Percentiles rank a stretch among this genome's conserved stretches.
Conservation (phyloP, 1,140 invertebrate species). For the Chelonus insularis region DNA sequence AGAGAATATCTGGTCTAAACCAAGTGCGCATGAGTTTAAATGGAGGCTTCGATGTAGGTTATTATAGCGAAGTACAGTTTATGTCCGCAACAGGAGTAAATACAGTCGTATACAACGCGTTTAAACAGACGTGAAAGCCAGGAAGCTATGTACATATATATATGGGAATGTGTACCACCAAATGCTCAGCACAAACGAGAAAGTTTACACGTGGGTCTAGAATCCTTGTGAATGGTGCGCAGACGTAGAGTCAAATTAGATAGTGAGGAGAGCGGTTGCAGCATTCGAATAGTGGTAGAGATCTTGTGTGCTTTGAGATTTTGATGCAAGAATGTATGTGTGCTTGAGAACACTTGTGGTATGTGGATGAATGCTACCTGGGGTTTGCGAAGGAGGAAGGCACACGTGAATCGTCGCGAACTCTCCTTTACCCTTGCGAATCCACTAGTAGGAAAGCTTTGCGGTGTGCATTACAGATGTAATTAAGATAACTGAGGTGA, state of each 20-base stretch:
- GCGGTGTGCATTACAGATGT: conserved; percentile 58
- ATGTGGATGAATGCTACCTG: conserved; percentile 23
- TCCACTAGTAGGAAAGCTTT: conserved; percentile 36
- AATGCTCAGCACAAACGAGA: not conserved
- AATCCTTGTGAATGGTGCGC: conserved; percentile 2
- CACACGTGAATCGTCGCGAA: conserved; percentile 12
- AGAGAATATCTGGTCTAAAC: not conserved
- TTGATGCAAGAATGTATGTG: not conserved
- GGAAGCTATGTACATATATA: not conserved
- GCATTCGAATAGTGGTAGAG: not conserved
- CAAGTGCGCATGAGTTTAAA: not conserved
- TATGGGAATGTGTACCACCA: not conserved
- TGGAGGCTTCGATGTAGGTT: conserved; percentile 38
- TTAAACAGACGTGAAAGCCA: conserved; percentile 25
- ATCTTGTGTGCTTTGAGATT: not conserved
- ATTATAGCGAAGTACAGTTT: conserved; percentile 42
- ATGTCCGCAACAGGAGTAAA: conserved; percentile 21
- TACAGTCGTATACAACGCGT: conserved; percentile 30
- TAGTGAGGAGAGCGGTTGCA: not conserved
- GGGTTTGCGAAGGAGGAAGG: not conserved
- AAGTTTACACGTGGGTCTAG: conserved; percentile 11
- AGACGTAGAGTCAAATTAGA: conserved; percentile 15
- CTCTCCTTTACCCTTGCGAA: conserved; percentile 22
- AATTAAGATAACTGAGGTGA: conserved; percentile 60
- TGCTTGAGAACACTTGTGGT: conserved; percentile 16